Conservation (phyloP, 2,113 vertebrate species). For the Neodon shergylaensis region DNA sequence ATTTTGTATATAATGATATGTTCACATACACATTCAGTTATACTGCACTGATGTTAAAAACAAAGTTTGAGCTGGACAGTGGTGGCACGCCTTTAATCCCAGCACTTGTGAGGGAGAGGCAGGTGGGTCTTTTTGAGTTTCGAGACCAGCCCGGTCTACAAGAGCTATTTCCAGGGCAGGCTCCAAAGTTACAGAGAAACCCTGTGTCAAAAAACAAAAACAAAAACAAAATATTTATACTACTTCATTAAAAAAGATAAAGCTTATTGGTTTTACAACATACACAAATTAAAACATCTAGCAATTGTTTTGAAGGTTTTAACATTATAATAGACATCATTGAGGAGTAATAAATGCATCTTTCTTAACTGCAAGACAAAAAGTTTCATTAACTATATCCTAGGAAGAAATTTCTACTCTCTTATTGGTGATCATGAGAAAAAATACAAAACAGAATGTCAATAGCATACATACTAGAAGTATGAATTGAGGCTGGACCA, state of each 20-base stretch:
- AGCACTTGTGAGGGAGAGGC: too few relatives aligned
- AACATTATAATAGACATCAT: background rate
- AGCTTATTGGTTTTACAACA: background rate
- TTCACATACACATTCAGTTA: background rate
- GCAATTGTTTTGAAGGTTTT: background rate
- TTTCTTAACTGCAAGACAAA: background rate
- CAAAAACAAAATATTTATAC: too few relatives aligned
- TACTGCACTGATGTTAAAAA: background rate
- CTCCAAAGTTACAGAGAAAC: too few relatives aligned
- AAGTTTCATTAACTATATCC: background rate
- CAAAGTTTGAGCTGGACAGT: background rate
- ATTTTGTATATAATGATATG: background rate
- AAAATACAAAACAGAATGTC: background rate
- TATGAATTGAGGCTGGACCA: background rate
- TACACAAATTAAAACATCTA: background rate
- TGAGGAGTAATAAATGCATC: background rate
- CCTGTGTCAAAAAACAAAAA: too few relatives aligned
- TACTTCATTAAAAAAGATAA: too few relatives aligned
- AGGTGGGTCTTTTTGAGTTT: too few relatives aligned
- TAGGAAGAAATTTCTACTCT: fast-evolving
- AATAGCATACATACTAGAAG: background rate
- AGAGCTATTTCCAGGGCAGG: too few relatives aligned
- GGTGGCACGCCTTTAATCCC: too few relatives aligned
- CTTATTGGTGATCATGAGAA: fast-evolving
- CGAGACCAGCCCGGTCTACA: too few relatives aligned